phyloP scores from a whole-genome alignment of 2,797 vertebrate species.

The Podargus strigoides region DNA sequence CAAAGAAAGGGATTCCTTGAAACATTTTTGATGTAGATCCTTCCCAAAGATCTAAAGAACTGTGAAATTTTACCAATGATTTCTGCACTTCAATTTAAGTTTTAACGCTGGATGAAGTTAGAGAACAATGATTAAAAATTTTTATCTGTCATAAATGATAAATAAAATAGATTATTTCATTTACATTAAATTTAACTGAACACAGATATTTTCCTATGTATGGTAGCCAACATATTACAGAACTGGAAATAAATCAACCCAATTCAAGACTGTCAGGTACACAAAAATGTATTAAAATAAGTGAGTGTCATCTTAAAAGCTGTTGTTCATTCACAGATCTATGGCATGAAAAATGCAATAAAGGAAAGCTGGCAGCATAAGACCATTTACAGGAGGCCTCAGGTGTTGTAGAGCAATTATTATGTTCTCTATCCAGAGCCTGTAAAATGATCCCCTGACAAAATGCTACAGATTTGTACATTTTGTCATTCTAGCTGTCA shows the following conservation, averaged over 20 bases:
- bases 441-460: conserved; percentile 13
- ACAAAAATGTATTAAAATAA: neutral
- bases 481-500: conserved; percentile 1
- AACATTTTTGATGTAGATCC: neutral
- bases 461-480: neutral
- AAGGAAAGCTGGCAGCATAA: neutral
- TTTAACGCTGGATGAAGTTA: neutral
- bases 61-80: neutral
- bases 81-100: neutral
- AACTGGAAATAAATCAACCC: neutral
- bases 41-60: neutral
- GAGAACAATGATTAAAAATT: neutral
- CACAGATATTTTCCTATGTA: neutral
- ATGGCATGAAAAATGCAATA: neutral
- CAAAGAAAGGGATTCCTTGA: neutral
- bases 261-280: neutral
- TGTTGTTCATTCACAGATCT: neutral
- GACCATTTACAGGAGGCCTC: conserved; percentile 18
- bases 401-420: conserved; percentile 27
- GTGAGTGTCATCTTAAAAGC: neutral
- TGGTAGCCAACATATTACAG: neutral
- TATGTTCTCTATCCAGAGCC: neutral
- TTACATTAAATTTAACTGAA: neutral
- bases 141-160: neutral
- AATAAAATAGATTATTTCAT: neutral